Percentiles rank a stretch among this genome's conserved stretches.
phyloP scores from a whole-genome alignment of 2,888 invertebrate genomes.

The Synanthedon vespiformis region DNA sequence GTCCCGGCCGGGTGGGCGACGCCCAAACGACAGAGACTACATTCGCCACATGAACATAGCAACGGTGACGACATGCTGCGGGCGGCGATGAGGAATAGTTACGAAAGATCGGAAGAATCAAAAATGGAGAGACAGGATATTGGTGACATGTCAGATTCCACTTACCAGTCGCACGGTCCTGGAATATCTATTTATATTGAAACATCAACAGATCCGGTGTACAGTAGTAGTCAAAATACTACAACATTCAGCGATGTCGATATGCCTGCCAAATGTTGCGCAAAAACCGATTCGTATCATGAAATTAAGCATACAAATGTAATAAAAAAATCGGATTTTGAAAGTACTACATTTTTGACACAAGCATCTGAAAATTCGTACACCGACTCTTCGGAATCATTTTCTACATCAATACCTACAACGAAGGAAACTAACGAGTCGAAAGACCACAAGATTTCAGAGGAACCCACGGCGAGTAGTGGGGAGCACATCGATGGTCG shows the following conservation, averaged over 20 bases:
- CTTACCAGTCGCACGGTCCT: conserved; percentile 16
- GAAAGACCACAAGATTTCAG: conserved; percentile 4
- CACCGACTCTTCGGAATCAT: conserved; percentile 31
- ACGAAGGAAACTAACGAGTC: conserved; percentile 21
- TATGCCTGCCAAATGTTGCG: not conserved
- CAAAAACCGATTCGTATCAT: not conserved
- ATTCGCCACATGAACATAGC: conserved; percentile 15
- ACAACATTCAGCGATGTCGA: not conserved
- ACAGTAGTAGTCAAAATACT: not conserved
- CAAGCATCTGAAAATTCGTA: conserved; percentile 18
- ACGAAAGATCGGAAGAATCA: conserved; percentile 18
- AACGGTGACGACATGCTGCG: conserved; percentile 23
- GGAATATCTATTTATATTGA: not conserved
- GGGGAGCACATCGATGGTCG: conserved; percentile 21
- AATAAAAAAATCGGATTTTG: conserved; percentile 11
- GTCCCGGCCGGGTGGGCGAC: conserved; percentile 17
- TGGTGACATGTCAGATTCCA: conserved; percentile 15
- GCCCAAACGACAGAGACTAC: conserved; percentile 28
- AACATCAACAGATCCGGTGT: not conserved
- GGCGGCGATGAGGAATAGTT: conserved; percentile 27
- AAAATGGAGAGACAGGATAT: conserved; percentile 1
- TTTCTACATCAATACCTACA: conserved; percentile 31
- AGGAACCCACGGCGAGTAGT: conserved; percentile 9
- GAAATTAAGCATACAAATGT: conserved; percentile 6
- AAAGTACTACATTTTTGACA: conserved; percentile 7